Conservation (phyloP, 2,797 vertebrate species). For the Molossus alvarezi region DNA sequence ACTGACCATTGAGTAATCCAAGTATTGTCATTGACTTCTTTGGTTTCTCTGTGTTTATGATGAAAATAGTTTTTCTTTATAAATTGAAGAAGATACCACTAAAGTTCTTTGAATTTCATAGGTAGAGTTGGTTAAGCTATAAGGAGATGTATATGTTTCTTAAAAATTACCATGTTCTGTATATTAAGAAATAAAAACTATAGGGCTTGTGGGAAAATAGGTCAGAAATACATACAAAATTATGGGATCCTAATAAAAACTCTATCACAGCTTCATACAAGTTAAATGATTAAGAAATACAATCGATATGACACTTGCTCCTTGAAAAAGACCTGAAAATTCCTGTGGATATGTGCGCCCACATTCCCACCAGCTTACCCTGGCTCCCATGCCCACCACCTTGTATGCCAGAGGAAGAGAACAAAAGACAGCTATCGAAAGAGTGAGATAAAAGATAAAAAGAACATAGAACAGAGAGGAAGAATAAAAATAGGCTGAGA, state of each 20-base stretch:
- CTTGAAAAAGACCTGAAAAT: constrained; percentile 42
- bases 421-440: constrained; percentile 49
- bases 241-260: constrained; percentile 53
- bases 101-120: constrained; percentile 59
- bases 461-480: constrained; percentile 1
- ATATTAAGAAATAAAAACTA: constrained; percentile 56
- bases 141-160: constrained; percentile 21
- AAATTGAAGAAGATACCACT: constrained; percentile 17
- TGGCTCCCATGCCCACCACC: background rate
- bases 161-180: constrained; percentile 4
- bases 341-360: background rate
- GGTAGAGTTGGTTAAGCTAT: background rate
- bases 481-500: background rate
- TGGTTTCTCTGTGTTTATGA: constrained; percentile 35
- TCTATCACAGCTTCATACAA: constrained; percentile 6
- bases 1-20: constrained; percentile 28
- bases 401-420: constrained; percentile 55
- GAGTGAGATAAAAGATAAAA: constrained; percentile 18
- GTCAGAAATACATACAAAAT: constrained; percentile 9
- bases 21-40: constrained; percentile 53
- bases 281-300: constrained; percentile 58
- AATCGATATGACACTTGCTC: background rate
- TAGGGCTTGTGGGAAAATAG: constrained; percentile 26
- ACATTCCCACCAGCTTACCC: constrained; percentile 6
- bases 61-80: constrained; percentile 14